Conservation (phyloP, 2,113 vertebrate species). For the Calidris pygmaea region DNA sequence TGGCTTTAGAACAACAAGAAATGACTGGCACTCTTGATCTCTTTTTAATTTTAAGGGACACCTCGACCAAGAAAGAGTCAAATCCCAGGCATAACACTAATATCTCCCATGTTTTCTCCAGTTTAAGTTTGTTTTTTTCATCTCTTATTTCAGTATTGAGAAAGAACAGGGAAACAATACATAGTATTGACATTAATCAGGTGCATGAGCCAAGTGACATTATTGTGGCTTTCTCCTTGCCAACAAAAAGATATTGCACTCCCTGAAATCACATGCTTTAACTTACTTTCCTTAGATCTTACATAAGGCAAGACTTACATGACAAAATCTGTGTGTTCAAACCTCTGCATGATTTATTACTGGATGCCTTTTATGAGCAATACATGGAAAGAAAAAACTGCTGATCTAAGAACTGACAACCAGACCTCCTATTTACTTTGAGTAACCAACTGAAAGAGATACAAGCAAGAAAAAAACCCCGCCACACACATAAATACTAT, state of each 20-base stretch:
- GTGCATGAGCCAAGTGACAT: background rate
- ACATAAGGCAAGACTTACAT: background rate
- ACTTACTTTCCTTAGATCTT: background rate
- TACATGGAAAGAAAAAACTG: background rate
- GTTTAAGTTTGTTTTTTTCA: rapidly evolving
- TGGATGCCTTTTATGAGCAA: background rate
- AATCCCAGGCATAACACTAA: background rate
- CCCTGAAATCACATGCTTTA: background rate
- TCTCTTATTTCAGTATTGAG: background rate
- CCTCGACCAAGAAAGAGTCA: background rate
- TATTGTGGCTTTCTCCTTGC: background rate
- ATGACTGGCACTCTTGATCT: background rate
- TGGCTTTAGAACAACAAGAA: background rate
- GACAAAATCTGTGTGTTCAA: background rate
- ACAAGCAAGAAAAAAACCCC: background rate
- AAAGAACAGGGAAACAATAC: background rate
- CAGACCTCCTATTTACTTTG: background rate
- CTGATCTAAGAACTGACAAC: background rate
- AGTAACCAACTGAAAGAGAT: background rate
- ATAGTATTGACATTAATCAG: background rate
- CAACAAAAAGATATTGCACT: background rate
- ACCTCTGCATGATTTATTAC: background rate
- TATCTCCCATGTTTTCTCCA: background rate
- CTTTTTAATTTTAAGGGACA: background rate
- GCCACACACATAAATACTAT: rapidly evolving